phyloP scores from a whole-genome alignment of 2,113 vertebrate genomes.

The Megaptera novaeangliae region DNA sequence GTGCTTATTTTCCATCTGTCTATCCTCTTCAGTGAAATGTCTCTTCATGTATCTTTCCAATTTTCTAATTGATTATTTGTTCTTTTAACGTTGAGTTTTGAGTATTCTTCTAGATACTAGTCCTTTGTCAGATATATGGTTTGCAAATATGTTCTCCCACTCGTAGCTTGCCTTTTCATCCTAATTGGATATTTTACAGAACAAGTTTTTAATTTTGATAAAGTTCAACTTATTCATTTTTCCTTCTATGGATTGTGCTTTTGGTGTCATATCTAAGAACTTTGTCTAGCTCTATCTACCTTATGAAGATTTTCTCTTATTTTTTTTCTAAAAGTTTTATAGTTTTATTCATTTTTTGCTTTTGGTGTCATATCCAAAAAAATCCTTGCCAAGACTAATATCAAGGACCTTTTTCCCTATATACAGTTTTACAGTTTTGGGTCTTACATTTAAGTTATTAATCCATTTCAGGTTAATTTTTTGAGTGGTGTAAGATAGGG shows the following conservation, averaged over 20 bases:
- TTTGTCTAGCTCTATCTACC: background rate
- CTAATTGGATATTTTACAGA: background rate
- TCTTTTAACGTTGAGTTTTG: background rate
- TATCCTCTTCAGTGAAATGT: background rate
- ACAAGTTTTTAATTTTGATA: background rate
- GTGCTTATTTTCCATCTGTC: background rate
- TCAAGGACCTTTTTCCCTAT: background rate
- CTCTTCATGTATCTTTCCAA: background rate
- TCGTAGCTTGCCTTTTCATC: background rate
- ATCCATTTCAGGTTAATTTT: background rate
- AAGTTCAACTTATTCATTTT: background rate
- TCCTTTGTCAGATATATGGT: background rate
- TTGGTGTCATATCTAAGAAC: background rate
- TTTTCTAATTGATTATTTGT: conserved; percentile 25
- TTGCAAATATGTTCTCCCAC: background rate
- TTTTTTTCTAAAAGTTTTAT: background rate
- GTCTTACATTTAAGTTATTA: background rate
- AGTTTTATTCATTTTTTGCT: background rate
- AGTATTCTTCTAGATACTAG: background rate
- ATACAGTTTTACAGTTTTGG: background rate
- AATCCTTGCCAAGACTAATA: background rate
- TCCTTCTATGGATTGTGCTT: background rate
- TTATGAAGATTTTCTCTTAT: background rate
- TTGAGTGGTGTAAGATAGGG: background rate
- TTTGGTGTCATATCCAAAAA: background rate